A percentile compares a stretch with the other conserved stretches of the same genome.
Conservation (phyloP, 2,888 invertebrate genomes). For the Lasiommata megera region DNA sequence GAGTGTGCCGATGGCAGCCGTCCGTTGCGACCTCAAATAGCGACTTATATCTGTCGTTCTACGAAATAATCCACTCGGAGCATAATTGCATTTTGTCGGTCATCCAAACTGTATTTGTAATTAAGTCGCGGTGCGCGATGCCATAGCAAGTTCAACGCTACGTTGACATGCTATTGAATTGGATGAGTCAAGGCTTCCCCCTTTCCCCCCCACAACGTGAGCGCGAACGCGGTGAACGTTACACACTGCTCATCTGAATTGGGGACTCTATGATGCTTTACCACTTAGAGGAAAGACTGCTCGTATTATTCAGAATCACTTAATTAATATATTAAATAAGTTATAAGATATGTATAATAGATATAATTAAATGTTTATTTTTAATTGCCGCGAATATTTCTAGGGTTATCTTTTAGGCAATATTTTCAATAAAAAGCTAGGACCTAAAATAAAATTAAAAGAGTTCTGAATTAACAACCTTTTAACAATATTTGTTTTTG, state of each 20-base stretch:
- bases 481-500: too few relatives aligned
- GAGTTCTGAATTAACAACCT: too few relatives aligned
- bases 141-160: constrained; percentile 55
- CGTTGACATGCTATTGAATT: constrained; percentile 46
- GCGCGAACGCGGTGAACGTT: neutral
- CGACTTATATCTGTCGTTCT: constrained; percentile 10
- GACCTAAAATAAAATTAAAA: too few relatives aligned
- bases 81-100: constrained; percentile 42
- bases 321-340: too few relatives aligned
- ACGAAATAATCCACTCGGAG: constrained; percentile 18
- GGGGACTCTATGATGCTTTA: neutral
- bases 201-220: constrained; percentile 2
- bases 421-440: too few relatives aligned
- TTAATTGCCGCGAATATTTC: too few relatives aligned
- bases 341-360: too few relatives aligned
- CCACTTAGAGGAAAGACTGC: neutral
- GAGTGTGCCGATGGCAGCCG: constrained; percentile 7
- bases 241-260: constrained; percentile 3
- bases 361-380: too few relatives aligned
- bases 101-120: constrained; percentile 56
- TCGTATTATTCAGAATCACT: too few relatives aligned
- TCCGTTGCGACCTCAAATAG: constrained; percentile 7
- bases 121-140: constrained; percentile 60
- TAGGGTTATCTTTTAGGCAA: too few relatives aligned
- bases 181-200: constrained; percentile 44